These are phyloP conservation scores for Sciaenops ocellatus DNA, from an alignment of 2,797 vertebrate species.

Conservation along the genomic window DNA sequence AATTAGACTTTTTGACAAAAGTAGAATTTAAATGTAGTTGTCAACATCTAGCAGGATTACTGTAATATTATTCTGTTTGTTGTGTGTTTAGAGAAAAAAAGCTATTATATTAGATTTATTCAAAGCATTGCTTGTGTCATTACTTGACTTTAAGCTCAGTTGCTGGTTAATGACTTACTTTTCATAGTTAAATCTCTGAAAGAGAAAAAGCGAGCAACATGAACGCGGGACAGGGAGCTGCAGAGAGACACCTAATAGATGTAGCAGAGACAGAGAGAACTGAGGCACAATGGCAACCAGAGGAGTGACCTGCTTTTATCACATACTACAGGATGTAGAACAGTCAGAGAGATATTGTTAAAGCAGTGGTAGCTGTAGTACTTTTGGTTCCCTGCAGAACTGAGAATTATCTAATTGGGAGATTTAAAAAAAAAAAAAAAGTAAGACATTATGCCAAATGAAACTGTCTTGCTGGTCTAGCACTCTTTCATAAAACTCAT, in stretches of 20 bases:
- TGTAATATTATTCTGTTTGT: background rate
- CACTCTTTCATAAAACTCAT: background rate
- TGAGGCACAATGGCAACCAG: background rate
- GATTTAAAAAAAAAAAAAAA: background rate
- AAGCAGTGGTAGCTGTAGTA: background rate
- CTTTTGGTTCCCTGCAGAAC: background rate
- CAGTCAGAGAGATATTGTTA: background rate
- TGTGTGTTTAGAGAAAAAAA: background rate
- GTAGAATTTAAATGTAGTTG: background rate
- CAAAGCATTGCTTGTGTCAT: background rate
- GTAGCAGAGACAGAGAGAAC: constrained; percentile 2
- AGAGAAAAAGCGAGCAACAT: background rate
- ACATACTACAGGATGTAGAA: background rate
- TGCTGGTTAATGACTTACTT: constrained; percentile 5
- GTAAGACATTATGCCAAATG: background rate
- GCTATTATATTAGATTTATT: background rate
- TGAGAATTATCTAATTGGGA: background rate
- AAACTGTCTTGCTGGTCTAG: background rate
- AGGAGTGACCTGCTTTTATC: constrained; percentile 23
- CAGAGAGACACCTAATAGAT: background rate
- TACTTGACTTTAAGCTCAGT: background rate
- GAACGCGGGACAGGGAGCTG: background rate
- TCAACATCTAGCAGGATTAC: background rate
- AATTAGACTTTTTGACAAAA: background rate
- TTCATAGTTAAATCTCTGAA: background rate